A percentile compares a stretch with the other conserved stretches of the same genome.
These are phyloP conservation scores for Liparis tanakae DNA, from an alignment of 2,797 vertebrate species.

Conservation along the genomic window DNA sequence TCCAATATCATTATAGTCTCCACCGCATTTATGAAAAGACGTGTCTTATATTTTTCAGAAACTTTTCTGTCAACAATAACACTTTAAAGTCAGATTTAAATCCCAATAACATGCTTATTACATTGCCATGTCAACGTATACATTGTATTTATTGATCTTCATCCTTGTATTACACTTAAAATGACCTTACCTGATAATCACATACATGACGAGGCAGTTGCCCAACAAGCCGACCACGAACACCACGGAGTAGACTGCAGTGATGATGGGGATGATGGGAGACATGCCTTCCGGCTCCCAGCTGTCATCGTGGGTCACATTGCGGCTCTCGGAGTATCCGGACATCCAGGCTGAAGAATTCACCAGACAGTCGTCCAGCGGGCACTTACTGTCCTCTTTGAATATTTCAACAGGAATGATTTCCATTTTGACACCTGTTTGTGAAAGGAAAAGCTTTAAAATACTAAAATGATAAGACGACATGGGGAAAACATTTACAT, in stretches of 20 bases:
- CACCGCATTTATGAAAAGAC: not conserved
- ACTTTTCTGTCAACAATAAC: not conserved
- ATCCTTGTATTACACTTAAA: not conserved
- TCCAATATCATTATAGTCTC: not conserved
- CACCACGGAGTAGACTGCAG: slow-evolving; percentile 93
- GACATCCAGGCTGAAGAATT: slow-evolving; percentile 75
- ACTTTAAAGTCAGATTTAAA: not conserved
- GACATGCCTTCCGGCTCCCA: slow-evolving; percentile 88
- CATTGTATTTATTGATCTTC: not conserved
- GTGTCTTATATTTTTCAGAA: not conserved
- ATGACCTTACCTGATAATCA: slow-evolving; percentile 92
- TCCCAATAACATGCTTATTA: no score
- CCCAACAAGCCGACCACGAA: slow-evolving; percentile 96
- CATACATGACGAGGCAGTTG: slow-evolving; percentile 98
- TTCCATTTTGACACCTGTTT: slow-evolving; percentile 84
- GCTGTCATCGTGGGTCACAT: slow-evolving; percentile 68
- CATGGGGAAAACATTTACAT: not conserved
- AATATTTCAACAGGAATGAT: slow-evolving; percentile 87
- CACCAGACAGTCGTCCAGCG: slow-evolving; percentile 75
- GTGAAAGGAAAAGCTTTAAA: not conserved
- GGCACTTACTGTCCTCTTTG: slow-evolving; percentile 85
- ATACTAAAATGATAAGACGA: not conserved
- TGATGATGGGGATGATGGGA: slow-evolving; percentile 92
- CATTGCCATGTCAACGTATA: no score
- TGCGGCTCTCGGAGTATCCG: slow-evolving; percentile 74